Evolutionary conservation across 1,140 invertebrate species (phyloP).

Genomic region (Caenorhabditis remanei): DNA sequence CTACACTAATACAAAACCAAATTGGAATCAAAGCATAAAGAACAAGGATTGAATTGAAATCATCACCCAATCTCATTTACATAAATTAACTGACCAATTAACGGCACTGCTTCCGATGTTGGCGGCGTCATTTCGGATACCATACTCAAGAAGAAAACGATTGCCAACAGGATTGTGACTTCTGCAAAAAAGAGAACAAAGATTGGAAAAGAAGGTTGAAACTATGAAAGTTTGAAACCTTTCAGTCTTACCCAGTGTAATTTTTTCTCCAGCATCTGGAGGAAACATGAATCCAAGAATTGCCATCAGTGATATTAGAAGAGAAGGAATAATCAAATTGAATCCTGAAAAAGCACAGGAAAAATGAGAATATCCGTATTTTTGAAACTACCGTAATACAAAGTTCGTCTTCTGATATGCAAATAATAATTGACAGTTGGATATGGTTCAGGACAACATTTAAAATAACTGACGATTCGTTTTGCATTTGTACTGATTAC

Average conservation of each 20-base stretch:
- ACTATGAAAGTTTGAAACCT: too few species aligned
- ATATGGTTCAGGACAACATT: constrained; percentile 84
- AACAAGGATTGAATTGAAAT: constrained; percentile 28
- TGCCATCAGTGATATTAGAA: constrained; percentile 97
- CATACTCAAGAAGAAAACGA: constrained; percentile 78
- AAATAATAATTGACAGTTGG: constrained; percentile 97
- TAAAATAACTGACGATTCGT: constrained; percentile 72
- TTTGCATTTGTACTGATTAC: constrained; percentile 90
- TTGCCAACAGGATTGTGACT: constrained; percentile 83
- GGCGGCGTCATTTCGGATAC: constrained; percentile 91
- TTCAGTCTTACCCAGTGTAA: constrained; percentile 87
- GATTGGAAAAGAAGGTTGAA: constrained; percentile 1
- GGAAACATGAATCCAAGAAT: constrained; percentile 96
- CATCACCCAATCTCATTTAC: constrained; percentile 10
- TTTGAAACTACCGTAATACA: constrained; percentile 88
- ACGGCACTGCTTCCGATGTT: constrained; percentile 93
- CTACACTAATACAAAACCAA: not conserved
- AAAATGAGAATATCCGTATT: not conserved
- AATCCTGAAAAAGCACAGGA: constrained; percentile 80
- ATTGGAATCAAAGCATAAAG: constrained; percentile 29
- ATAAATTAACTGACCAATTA: constrained; percentile 85
- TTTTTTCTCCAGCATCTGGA: constrained; percentile 97
- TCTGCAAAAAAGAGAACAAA: constrained; percentile 82
- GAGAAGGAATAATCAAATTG: constrained; percentile 98
- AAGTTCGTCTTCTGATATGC: constrained; percentile 92